Evolutionary conservation across 2,113 vertebrate species (phyloP).

Genomic region (Toxotes jaculatrix): DNA sequence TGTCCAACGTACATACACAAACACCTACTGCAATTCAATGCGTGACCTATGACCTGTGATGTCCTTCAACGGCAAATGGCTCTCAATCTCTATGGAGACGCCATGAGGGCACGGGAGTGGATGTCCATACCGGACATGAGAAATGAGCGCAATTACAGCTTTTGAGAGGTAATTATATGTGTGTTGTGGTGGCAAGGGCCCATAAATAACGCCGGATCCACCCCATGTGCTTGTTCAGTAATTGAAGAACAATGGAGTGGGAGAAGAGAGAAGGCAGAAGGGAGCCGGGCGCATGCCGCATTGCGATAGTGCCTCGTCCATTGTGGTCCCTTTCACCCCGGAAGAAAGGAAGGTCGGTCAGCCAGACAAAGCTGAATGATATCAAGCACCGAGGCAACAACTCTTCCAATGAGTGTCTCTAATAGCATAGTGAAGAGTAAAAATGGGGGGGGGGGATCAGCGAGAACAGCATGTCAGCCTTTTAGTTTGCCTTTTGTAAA

Average conservation of each 20-base stretch:
- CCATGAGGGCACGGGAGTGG: constrained; percentile 40
- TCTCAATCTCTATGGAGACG: constrained; percentile 64
- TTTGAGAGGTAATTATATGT: constrained; percentile 80
- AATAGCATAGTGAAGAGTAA: neutral
- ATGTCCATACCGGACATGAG: constrained; percentile 68
- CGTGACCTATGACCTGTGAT: constrained; percentile 39
- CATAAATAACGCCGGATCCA: constrained; percentile 74
- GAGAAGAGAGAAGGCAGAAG: constrained; percentile 41
- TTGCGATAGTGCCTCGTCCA: constrained; percentile 36
- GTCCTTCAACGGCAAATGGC: constrained; percentile 54
- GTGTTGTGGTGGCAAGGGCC: constrained; percentile 51
- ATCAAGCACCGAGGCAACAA: constrained; percentile 23
- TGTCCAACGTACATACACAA: neutral
- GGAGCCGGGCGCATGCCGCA: constrained; percentile 27
- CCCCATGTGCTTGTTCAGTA: constrained; percentile 65
- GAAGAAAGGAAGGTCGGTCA: constrained; percentile 51
- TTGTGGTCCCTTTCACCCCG: constrained; percentile 45
- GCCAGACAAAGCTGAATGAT: constrained; percentile 45
- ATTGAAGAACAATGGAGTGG: constrained; percentile 74
- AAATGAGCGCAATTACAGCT: constrained; percentile 81
- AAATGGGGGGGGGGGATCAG: neutral
- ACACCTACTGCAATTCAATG: constrained; percentile 12
- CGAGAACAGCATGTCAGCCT: neutral
- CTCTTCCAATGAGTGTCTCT: constrained; percentile 3
- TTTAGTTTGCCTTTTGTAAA: constrained; percentile 30